phyloP scores from a whole-genome alignment of 1,140 invertebrate species.

The Caenorhabditis elegans region WBcel235 BX284602.5:11498001-11498500 shows the following conservation, averaged over 20 bases:
- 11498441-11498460: slow-evolving; percentile 38
- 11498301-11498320: slow-evolving; percentile 46
- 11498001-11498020: not conserved
- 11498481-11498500: slow-evolving; percentile 45
- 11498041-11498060: not conserved
- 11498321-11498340: slow-evolving; percentile 34
- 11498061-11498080: slow-evolving; percentile 8
- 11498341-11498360: slow-evolving; percentile 46
- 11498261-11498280: too few species aligned
- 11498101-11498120: slow-evolving; percentile 43
- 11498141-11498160: slow-evolving; percentile 43
- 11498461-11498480: slow-evolving; percentile 19
- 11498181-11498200: slow-evolving; percentile 42
- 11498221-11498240: slow-evolving; percentile 42
- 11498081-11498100: slow-evolving; percentile 24
- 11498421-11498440: slow-evolving; percentile 48
- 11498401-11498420: slow-evolving; percentile 38
- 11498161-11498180: slow-evolving; percentile 47
- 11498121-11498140: slow-evolving; percentile 39
- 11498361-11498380: slow-evolving; percentile 49
- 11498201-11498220: slow-evolving; percentile 35
- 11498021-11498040: not conserved
- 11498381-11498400: slow-evolving; percentile 43
- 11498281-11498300: slow-evolving; percentile 48
- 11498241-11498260: not conserved